Evolutionary conservation across 2,113 vertebrate species (phyloP).

Genomic region (Perccottus glenii): DNA sequence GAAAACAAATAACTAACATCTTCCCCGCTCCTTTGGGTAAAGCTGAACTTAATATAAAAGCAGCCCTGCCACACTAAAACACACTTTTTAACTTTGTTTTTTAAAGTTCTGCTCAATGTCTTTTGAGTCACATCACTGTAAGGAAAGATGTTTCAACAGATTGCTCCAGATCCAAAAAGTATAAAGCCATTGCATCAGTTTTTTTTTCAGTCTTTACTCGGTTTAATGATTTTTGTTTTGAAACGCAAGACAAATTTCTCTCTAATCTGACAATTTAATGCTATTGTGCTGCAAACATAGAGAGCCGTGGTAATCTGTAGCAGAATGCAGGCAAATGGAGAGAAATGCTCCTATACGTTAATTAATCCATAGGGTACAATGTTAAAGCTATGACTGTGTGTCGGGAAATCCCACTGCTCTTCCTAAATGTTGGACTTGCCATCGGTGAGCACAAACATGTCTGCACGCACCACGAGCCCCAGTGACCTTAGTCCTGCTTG

Average conservation of each 20-base stretch:
- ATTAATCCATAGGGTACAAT: slow-evolving; percentile 45
- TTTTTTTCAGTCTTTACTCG: slow-evolving; percentile 37
- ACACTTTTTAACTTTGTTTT: slow-evolving; percentile 59
- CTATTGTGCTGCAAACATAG: slow-evolving; percentile 50
- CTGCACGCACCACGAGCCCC: slow-evolving; percentile 23
- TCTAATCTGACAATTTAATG: slow-evolving; percentile 57
- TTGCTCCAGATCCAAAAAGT: slow-evolving; percentile 36
- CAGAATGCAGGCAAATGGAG: slow-evolving; percentile 37
- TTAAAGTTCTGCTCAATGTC: slow-evolving; percentile 37
- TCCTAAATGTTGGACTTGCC: slow-evolving; percentile 18
- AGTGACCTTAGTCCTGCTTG: slow-evolving; percentile 31
- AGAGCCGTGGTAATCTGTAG: slow-evolving; percentile 47
- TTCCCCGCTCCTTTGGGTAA: slow-evolving; percentile 63
- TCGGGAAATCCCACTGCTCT: slow-evolving; percentile 12
- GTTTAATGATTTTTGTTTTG: slow-evolving; percentile 59
- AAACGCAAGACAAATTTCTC: slow-evolving; percentile 53
- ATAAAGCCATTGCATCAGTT: slow-evolving; percentile 13
- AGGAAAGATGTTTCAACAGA: slow-evolving; percentile 42
- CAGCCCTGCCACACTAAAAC: slow-evolving; percentile 52
- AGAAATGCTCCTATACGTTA: slow-evolving; percentile 33
- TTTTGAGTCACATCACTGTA: slow-evolving; percentile 39
- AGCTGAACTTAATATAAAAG: slow-evolving; percentile 72
- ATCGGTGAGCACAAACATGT: slow-evolving; percentile 7
- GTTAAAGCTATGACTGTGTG: slow-evolving; percentile 34
- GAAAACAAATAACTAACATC: slow-evolving; percentile 79